Base-by-base conservation (phyloP, 2,888 invertebrate genomes). In the Hyles lineata region DNA sequence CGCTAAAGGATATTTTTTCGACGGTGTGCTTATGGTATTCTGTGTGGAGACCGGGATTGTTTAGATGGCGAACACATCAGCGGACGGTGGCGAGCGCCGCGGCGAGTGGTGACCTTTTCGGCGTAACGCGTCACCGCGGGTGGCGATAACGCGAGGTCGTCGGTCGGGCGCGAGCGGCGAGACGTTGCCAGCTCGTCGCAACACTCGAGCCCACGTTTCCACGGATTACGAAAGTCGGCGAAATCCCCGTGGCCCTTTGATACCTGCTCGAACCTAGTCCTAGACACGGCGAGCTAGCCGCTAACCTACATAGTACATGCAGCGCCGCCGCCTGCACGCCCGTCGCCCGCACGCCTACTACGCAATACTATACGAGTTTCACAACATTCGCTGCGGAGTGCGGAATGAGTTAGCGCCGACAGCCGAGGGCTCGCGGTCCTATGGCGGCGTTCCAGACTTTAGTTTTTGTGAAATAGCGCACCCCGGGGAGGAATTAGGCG, bases 121-220 rank as follows among this genome's bases (percentile, higher is more conserved):
- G 83, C 82, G 85, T 88, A 88, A 89, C 92, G 88, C 90, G 90
- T 89, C 92, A 89, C 87, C 87, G 89, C 90, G 89, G 87, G 86
- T 84, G 87, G 90, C 90, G 93, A 93, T 92, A 91, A 89, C 89
- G 84, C 90, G 92, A 92, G 92, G 94, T 92, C 92, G 93, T 92
- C 92, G 92, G 88, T 91, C 90, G 89, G 83, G 84, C 78, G 87
- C 79, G 92, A 50, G 23, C 67, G 43, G 50, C 23, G 67, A 93
- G 89, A 81, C 90, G 93, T 94, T 94, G 93, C 94, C 92, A 91
- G 88, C 86, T 84, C 91, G 89, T 85, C 77, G 79, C 84, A 85
- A 85, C 85, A 88, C 88, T 89, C 89, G 80, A 80, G 84, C 87
- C 87, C 89, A 89, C 88, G 88, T 88, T 89, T 86, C 83, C 77